Percentiles rank a stretch among this genome's conserved stretches.
Evolutionary conservation across 2,113 vertebrate genomes (phyloP).

Genomic region (Tringa solitaria): DNA sequence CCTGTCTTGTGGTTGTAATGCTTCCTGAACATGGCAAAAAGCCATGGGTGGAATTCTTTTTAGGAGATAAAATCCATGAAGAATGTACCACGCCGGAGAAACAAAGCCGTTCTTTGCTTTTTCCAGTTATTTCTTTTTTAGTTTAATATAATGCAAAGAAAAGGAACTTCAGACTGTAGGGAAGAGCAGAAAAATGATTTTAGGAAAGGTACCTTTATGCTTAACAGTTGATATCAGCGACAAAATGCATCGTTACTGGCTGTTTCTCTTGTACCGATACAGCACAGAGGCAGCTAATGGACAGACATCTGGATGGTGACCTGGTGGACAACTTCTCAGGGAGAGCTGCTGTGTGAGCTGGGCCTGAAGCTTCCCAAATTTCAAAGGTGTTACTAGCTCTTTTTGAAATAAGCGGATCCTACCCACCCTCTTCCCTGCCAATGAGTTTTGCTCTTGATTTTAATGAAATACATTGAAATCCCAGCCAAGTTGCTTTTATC

Average conservation of each 20-base stretch:
- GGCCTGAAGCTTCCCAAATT: background rate
- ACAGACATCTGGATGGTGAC: background rate
- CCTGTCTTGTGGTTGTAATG: background rate
- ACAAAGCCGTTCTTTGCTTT: background rate
- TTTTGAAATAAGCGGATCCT: background rate
- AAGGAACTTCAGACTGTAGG: background rate
- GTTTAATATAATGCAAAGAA: background rate
- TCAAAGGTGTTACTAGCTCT: background rate
- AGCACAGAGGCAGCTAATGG: background rate
- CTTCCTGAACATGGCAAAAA: background rate
- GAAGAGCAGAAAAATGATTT: background rate
- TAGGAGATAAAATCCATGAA: background rate
- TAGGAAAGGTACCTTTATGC: background rate
- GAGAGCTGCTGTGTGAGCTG: background rate
- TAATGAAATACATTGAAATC: background rate
- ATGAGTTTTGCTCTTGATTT: background rate
- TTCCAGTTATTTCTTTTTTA: background rate
- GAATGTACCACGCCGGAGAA: background rate
- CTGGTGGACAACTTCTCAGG: background rate
- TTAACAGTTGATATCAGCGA: background rate
- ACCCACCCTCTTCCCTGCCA: background rate
- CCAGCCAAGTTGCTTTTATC: background rate
- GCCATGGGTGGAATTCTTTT: background rate
- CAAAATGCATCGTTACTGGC: background rate
- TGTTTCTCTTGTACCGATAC: background rate